Evolutionary conservation across 2,797 vertebrate species (phyloP).

Genomic region (Scolopax rusticola): DNA sequence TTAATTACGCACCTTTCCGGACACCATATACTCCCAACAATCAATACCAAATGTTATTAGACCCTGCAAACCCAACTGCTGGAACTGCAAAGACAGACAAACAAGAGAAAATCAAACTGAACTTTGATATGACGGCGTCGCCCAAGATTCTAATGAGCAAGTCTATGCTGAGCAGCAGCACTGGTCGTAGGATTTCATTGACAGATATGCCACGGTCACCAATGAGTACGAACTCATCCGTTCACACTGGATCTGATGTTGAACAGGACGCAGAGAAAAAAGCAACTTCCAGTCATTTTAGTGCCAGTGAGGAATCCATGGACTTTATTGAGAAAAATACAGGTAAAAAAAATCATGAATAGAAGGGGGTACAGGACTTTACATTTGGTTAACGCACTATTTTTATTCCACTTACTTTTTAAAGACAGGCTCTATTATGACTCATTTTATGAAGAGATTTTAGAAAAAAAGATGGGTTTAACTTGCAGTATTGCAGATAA

Average conservation of each 20-base stretch:
- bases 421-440: neutral
- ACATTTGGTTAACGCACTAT: neutral
- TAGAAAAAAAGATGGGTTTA: neutral
- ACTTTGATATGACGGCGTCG: conserved; percentile 95
- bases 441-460: neutral
- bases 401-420: neutral
- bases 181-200: conserved; percentile 90
- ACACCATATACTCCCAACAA: conserved; percentile 97
- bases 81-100: conserved; percentile 93
- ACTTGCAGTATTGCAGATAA: neutral
- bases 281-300: conserved; percentile 90
- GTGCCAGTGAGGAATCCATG: conserved; percentile 97
- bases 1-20: conserved; percentile 98
- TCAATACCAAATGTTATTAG: conserved; percentile 96
- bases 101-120: conserved; percentile 94
- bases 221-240: conserved; percentile 97
- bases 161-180: conserved; percentile 84
- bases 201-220: conserved; percentile 97
- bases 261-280: conserved; percentile 94
- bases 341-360: conserved; percentile 67
- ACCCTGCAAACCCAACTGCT: conserved; percentile 90
- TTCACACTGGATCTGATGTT: conserved; percentile 95
- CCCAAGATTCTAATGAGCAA: conserved; percentile 96
- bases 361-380: neutral
- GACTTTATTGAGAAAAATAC: conserved; percentile 91